Evolutionary conservation across 1,140 invertebrate genomes (phyloP).

Genomic region (Oscheius sp.): DNA sequence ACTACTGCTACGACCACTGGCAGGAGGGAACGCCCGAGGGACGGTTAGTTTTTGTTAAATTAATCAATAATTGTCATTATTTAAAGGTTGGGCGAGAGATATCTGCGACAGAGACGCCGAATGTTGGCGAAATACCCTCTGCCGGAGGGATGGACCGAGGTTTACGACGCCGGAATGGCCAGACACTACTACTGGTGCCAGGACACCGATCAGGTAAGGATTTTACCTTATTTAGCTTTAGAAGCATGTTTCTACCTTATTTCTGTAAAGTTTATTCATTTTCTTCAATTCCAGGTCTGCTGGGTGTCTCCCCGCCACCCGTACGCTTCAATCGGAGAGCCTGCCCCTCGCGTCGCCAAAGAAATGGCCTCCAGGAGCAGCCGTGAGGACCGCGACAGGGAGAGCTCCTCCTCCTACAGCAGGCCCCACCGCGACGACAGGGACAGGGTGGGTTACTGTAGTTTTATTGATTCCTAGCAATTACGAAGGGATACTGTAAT

Average conservation of each 20-base stretch:
- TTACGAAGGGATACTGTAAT: too few relatives aligned
- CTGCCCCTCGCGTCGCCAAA: conserved; percentile 39
- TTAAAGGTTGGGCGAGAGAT: conserved; percentile 67
- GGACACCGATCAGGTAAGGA: conserved; percentile 74
- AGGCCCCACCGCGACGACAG: conserved; percentile 23
- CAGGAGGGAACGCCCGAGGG: conserved; percentile 72
- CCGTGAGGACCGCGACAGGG: neutral
- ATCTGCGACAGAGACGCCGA: conserved; percentile 73
- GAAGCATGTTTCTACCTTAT: neutral
- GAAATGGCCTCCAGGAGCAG: conserved; percentile 1
- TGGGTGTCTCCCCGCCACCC: conserved; percentile 59
- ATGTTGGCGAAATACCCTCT: conserved; percentile 85
- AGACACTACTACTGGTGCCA: conserved; percentile 93
- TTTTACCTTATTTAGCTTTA: conserved; percentile 9
- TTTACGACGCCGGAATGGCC: conserved; percentile 66
- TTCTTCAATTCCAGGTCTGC: conserved; percentile 62
- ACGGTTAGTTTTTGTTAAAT: conserved; percentile 55
- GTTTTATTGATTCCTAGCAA: too few relatives aligned
- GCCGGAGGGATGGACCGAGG: conserved; percentile 84
- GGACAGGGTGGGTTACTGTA: conserved; percentile 43
- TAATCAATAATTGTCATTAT: too few relatives aligned
- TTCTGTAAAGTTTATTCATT: neutral
- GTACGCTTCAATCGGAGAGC: conserved; percentile 50
- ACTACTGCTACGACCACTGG: conserved; percentile 85
- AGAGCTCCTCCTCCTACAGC: neutral